Conservation (phyloP, 2,888 invertebrate genomes). For the Elmis aenea region DNA sequence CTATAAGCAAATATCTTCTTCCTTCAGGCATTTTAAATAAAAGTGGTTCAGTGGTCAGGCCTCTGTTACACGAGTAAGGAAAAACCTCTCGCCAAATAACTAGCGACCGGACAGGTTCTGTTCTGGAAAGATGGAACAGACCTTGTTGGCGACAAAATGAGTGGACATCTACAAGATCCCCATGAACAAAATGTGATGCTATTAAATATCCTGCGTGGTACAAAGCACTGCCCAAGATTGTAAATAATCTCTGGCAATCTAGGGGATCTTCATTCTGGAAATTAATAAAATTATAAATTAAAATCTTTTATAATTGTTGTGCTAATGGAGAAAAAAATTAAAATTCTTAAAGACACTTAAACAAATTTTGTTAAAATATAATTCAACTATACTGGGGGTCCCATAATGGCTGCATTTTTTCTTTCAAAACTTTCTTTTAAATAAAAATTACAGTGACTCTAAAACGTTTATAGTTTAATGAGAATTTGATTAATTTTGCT, state of each 20-base stretch:
- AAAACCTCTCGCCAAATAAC: constrained; percentile 75
- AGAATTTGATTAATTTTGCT: too few relatives aligned
- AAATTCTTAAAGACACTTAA: constrained; percentile 4
- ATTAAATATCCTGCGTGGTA: constrained; percentile 65
- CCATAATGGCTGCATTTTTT: too few relatives aligned
- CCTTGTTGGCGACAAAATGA: constrained; percentile 71
- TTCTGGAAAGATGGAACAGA: constrained; percentile 61
- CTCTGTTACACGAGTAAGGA: constrained; percentile 49
- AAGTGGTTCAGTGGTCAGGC: constrained; percentile 24
- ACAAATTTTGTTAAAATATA: too few relatives aligned
- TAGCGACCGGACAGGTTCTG: constrained; percentile 64
- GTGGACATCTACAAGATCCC: constrained; percentile 70
- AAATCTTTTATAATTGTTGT: too few relatives aligned
- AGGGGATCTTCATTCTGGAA: constrained; percentile 70
- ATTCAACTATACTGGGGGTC: too few relatives aligned
- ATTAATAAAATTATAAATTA: constrained; percentile 7
- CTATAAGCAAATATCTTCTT: constrained; percentile 68
- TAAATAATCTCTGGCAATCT: constrained; percentile 65
- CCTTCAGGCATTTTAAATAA: constrained; percentile 53
- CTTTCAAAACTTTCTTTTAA: too few relatives aligned
- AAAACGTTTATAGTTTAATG: too few relatives aligned
- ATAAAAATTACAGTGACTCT: too few relatives aligned
- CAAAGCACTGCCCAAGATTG: constrained; percentile 51
- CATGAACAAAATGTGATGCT: constrained; percentile 70
- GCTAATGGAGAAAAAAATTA: too few relatives aligned